Conservation (phyloP, 2,113 vertebrate genomes). For the Tragelaphus scriptus region DNA sequence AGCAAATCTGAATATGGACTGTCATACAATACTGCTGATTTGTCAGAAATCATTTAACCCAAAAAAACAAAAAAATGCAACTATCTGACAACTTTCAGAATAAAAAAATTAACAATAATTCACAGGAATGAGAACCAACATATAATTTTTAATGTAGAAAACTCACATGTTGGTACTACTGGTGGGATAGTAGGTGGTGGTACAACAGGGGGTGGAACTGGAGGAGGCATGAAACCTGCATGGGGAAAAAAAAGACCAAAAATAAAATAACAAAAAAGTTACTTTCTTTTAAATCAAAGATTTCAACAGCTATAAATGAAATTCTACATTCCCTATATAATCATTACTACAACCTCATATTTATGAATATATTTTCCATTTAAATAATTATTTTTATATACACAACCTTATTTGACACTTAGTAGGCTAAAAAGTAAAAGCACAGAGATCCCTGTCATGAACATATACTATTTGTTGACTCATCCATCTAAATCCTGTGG, state of each 20-base stretch:
- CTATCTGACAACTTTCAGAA: neutral
- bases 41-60: neutral
- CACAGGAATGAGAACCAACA: neutral
- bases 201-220: constrained; percentile 84
- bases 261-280: neutral
- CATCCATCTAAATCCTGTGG: neutral
- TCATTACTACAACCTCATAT: neutral
- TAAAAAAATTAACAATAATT: neutral
- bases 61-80: neutral
- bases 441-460: no score
- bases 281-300: neutral
- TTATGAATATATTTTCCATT: neutral
- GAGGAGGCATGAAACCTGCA: constrained; percentile 92
- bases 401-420: neutral
- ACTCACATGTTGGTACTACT: constrained; percentile 89
- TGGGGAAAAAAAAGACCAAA: neutral
- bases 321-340: neutral
- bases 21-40: neutral
- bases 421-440: neutral
- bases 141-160: neutral
- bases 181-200: constrained; percentile 86
- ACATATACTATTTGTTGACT: neutral
- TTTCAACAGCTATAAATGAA: neutral
- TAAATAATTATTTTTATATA: neutral
- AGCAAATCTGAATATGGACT: neutral